Evolutionary conservation across 2,888 invertebrate species (phyloP).

Genomic region (Cantharis flavilabris): DNA sequence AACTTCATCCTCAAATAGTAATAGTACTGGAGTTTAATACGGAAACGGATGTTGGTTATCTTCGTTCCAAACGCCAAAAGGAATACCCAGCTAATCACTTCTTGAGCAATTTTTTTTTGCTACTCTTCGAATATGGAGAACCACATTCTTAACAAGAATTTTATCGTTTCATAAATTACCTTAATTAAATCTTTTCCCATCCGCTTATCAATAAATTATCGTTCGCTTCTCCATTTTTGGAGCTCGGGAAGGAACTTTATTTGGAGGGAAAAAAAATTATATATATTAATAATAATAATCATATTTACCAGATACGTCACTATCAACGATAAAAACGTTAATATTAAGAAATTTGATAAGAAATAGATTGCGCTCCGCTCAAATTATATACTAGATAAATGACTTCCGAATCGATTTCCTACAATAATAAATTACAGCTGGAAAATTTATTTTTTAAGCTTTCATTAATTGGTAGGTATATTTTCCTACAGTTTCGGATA

Average conservation of each 20-base stretch:
- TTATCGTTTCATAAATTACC: background rate
- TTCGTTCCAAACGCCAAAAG: background rate
- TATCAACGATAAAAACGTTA: background rate
- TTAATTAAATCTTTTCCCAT: background rate
- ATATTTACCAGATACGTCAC: background rate
- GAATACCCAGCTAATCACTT: background rate
- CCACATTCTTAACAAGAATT: background rate
- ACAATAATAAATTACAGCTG: no score
- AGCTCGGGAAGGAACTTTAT: background rate
- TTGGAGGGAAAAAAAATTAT: background rate
- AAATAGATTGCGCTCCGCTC: background rate
- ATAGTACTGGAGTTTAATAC: background rate
- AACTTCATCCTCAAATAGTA: background rate
- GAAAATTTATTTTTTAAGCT: no score
- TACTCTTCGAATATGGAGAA: background rate
- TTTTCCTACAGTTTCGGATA: no score
- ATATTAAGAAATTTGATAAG: background rate
- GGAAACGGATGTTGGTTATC: background rate
- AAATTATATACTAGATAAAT: background rate
- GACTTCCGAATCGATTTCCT: background rate
- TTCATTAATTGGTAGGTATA: no score
- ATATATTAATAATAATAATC: background rate
- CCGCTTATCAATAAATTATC: background rate
- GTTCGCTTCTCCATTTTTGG: background rate
- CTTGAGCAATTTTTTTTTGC: background rate